A percentile compares a stretch with the other conserved stretches of the same genome.
Conservation (phyloP, 2,113 vertebrate genomes). For the Hippocampus mohnikei region DNA sequence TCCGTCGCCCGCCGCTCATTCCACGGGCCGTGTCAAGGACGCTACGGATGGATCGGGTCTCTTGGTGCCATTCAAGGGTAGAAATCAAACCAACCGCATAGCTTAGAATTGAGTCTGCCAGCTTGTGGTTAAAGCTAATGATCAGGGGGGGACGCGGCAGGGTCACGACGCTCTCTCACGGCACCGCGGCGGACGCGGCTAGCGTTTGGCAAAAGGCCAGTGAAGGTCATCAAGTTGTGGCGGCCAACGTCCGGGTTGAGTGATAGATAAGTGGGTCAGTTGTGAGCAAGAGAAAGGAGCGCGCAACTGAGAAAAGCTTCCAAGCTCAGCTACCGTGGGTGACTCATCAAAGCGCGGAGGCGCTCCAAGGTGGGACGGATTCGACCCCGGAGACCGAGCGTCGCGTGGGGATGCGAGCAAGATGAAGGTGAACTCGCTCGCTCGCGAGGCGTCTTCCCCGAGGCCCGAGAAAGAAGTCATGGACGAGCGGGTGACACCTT, state of each 20-base stretch:
- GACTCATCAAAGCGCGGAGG: constrained; percentile 47
- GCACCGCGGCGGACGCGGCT: neutral
- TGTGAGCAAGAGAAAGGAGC: constrained; percentile 43
- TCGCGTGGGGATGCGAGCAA: neutral
- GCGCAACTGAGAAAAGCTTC: constrained; percentile 41
- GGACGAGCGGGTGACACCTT: constrained; percentile 33
- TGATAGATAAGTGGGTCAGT: constrained; percentile 57
- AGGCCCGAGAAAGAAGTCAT: neutral
- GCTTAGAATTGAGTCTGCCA: too few species aligned
- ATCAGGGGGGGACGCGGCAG: too few species aligned
- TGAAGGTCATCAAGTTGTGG: neutral
- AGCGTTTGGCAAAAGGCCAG: neutral
- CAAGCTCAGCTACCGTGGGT: constrained; percentile 49
- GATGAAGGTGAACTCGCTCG: neutral
- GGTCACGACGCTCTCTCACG: too few species aligned
- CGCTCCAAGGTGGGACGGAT: constrained; percentile 47
- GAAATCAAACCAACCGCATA: too few species aligned
- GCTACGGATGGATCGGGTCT: too few species aligned
- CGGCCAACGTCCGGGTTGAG: too few species aligned
- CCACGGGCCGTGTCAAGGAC: too few species aligned
- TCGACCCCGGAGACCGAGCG: constrained; percentile 22
- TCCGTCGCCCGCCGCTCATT: neutral
- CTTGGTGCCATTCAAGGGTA: too few species aligned
- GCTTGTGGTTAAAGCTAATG: too few species aligned
- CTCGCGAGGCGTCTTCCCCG: neutral